Conservation (phyloP, 2,113 vertebrate species). For the Kryptolebias marmoratus region DNA sequence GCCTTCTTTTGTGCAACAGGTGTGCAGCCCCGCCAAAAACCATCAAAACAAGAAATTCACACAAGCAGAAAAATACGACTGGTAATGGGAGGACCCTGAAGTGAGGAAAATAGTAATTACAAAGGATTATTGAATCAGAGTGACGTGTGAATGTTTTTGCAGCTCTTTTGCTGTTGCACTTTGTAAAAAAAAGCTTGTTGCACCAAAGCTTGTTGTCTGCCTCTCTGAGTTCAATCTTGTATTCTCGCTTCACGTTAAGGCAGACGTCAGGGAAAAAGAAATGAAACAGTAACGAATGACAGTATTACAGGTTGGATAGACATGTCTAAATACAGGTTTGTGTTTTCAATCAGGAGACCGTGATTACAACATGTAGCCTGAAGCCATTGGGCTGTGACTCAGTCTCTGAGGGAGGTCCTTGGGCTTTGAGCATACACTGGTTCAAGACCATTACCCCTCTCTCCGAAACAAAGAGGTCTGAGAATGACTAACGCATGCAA, state of each 20-base stretch:
- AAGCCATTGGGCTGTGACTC: slow-evolving; percentile 63
- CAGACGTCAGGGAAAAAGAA: not conserved
- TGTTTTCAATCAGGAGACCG: slow-evolving; percentile 68
- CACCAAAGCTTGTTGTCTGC: not conserved
- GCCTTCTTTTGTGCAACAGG: slow-evolving; percentile 53
- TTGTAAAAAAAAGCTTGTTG: slow-evolving; percentile 5
- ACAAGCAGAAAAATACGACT: slow-evolving; percentile 4
- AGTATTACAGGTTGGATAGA: slow-evolving; percentile 9
- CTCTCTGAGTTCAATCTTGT: not conserved
- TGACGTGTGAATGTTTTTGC: not conserved
- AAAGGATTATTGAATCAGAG: not conserved
- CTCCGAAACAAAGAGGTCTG: slow-evolving; percentile 37
- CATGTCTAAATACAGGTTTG: slow-evolving; percentile 44
- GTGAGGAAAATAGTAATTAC: slow-evolving; percentile 50
- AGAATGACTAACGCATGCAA: slow-evolving; percentile 26
- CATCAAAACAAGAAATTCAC: slow-evolving; percentile 62
- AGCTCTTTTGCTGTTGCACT: slow-evolving; percentile 5
- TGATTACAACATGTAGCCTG: slow-evolving; percentile 56
- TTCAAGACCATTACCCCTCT: slow-evolving; percentile 66
- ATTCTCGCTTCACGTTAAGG: not conserved
- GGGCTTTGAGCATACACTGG: slow-evolving; percentile 20
- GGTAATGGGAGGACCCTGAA: slow-evolving; percentile 6
- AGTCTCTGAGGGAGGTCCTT: slow-evolving; percentile 59
- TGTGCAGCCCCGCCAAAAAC: slow-evolving; percentile 40
- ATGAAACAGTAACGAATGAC: not conserved